Evolutionary conservation across 2,888 invertebrate species (phyloP).

Genomic region (Epinotia brunnichana): DNA sequence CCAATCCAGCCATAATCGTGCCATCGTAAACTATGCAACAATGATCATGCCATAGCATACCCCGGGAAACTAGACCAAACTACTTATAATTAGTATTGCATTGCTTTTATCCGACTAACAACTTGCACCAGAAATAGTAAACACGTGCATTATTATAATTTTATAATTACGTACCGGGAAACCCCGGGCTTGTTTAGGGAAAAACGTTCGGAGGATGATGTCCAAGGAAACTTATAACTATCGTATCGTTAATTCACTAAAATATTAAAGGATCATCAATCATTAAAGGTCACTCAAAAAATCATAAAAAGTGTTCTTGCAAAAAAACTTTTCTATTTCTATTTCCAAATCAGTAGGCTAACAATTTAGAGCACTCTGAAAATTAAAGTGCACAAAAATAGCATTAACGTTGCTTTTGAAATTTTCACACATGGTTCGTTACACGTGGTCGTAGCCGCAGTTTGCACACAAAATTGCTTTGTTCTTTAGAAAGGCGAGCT

Average conservation of each 20-base stretch:
- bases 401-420: conserved; percentile 30
- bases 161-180: too few species aligned
- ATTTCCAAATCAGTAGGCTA: not conserved
- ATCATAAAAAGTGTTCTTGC: too few species aligned
- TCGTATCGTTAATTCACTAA: not conserved
- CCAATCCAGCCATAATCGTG: conserved; percentile 63
- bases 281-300: too few species aligned
- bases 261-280: too few species aligned
- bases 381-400: conserved; percentile 15
- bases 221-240: too few species aligned
- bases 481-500: conserved; percentile 36
- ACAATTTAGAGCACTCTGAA: not conserved
- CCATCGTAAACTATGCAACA: conserved; percentile 69
- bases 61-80: conserved; percentile 39
- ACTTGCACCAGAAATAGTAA: conserved; percentile 9
- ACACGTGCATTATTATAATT: not conserved
- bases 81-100: conserved; percentile 19
- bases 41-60: conserved; percentile 55
- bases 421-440: conserved; percentile 40
- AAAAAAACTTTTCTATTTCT: too few species aligned
- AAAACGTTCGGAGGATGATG: too few species aligned
- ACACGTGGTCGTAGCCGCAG: conserved; percentile 30
- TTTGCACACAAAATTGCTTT: conserved; percentile 36
- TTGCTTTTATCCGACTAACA: not conserved
- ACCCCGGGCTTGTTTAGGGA: too few species aligned